Base-by-base conservation (phyloP, 2,888 invertebrate genomes). In the Spodoptera picta region DNA sequence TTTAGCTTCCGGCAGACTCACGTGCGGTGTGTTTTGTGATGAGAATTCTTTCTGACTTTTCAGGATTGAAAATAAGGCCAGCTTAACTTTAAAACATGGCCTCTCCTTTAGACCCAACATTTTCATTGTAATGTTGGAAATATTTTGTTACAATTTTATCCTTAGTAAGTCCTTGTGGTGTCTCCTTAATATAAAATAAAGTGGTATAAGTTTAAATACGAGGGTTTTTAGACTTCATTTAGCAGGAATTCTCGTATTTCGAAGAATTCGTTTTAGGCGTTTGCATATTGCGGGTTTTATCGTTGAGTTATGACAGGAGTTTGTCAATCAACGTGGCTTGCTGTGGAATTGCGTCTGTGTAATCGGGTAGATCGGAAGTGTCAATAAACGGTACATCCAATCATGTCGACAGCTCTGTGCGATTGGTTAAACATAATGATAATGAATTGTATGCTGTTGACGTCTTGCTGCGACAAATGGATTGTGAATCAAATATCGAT, bases 11-110 rank as follows among this genome's bases (percentile, higher is more conserved):
- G 31, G 10, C 53, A 14, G 36, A 12, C 43, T 41, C 53, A 43
- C 56, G 58, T 72, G 67, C 49, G 55, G 14, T 10, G 48, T 60
- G 72, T 47, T 64, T 55, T 50, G 47, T 19, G 42, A 14, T 31
- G 31, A 41, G 54, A 48, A 4, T 57, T 72, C 27, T 56, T 56
- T 53, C 14, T 45, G 10, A 19, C 3, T 52, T 47, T 56, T 47
- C 4, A 44, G 53, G 53, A 69, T 47, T 56, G 43, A 5, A 50
- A 45, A 48, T 49, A 75, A 69, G 44, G 46, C 47, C 12, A 60
- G 56, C 55, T 65, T 65, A 65, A 41, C 14, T 50, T 46, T 52
- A 60, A 77, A 59, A 49, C 44, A 46, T 50, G 58, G 65, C 65
- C 57, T 65, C 31, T 41, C 31, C 7, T 41, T 42, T 66, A 56